A percentile compares a stretch with the other conserved stretches of the same genome.
These are phyloP conservation scores for Hyles vespertilio DNA, from an alignment of 1,140 invertebrate species.

Conservation along the genomic window DNA sequence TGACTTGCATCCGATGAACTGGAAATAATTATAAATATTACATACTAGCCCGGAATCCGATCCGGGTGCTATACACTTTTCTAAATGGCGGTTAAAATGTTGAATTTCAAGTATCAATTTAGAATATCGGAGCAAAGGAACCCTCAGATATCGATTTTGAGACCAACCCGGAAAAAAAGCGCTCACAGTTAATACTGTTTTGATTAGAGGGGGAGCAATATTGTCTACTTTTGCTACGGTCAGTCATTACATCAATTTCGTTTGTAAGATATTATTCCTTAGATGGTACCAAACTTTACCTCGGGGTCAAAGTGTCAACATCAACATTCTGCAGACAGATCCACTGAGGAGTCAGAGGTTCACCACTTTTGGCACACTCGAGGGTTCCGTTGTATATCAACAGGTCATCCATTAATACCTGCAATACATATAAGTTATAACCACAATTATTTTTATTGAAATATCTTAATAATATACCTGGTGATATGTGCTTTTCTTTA, in stretches of 20 bases:
- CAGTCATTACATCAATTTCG: too few species aligned
- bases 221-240: too few species aligned
- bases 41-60: background rate
- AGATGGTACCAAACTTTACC: conserved; percentile 22
- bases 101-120: too few species aligned
- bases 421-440: conserved; percentile 15
- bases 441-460: background rate
- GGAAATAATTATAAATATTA: background rate
- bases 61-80: too few species aligned
- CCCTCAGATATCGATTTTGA: too few species aligned
- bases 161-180: too few species aligned
- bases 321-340: conserved; percentile 52
- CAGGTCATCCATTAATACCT: conserved; percentile 86
- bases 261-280: too few species aligned
- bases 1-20: conserved; percentile 44
- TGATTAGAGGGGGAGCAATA: too few species aligned
- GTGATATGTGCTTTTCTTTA: background rate
- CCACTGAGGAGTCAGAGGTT: conserved; percentile 53
- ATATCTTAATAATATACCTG: background rate
- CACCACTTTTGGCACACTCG: conserved; percentile 61
- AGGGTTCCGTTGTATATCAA: conserved; percentile 85
- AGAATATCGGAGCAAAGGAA: too few species aligned
- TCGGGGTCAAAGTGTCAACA: conserved; percentile 40
- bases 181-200: too few species aligned
- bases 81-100: too few species aligned